phyloP scores from a whole-genome alignment of 2,113 vertebrate genomes.

The Cyphomyrus discorhynchus region DNA sequence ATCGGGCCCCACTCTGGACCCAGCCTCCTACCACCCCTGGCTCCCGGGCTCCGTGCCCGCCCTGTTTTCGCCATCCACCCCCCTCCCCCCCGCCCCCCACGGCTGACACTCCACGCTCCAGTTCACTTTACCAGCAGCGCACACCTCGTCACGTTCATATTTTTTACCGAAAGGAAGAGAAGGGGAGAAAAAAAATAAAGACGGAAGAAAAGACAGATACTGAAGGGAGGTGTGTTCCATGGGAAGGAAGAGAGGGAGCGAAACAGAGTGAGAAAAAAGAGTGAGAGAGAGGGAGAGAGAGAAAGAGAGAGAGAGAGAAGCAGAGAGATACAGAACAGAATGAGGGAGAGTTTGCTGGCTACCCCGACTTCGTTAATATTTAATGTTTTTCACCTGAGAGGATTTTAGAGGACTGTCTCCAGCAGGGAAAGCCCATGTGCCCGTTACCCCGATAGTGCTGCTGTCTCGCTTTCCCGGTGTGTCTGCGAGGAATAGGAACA shows the following conservation, averaged over 20 bases:
- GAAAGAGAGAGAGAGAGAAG: neutral
- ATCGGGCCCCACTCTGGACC: neutral
- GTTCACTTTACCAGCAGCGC: slow-evolving; percentile 7
- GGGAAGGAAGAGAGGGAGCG: neutral
- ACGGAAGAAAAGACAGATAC: neutral
- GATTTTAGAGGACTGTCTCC: slow-evolving; percentile 7
- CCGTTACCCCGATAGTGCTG: neutral
- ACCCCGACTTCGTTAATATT: slow-evolving; percentile 11
- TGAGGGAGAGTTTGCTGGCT: neutral
- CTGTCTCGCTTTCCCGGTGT: neutral
- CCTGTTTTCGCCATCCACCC: neutral
- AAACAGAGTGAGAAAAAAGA: neutral
- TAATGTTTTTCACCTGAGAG: slow-evolving; percentile 21
- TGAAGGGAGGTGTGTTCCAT: neutral
- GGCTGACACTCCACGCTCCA: neutral
- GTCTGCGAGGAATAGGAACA: neutral
- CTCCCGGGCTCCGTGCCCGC: neutral
- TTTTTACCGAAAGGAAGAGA: neutral
- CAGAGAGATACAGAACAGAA: neutral
- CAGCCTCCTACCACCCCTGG: neutral
- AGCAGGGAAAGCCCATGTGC: neutral
- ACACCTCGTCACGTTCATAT: neutral
- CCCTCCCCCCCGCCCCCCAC: neutral
- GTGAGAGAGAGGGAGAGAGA: neutral
- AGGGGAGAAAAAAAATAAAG: neutral